These are phyloP conservation scores for Trissolcus brochymenae DNA, from an alignment of 2,888 invertebrate species.

Conservation along the genomic window DNA sequence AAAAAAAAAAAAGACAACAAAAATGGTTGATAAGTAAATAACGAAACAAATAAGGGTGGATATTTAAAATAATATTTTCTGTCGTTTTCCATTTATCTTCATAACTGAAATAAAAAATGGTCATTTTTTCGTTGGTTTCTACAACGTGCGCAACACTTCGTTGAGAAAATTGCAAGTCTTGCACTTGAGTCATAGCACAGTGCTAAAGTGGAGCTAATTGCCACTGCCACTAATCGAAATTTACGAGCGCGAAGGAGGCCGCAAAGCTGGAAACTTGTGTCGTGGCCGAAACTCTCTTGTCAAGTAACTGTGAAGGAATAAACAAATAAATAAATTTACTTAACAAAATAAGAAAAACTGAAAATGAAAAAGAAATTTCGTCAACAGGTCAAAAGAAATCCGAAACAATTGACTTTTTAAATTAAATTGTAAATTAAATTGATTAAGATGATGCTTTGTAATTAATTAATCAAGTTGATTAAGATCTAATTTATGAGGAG, in stretches of 20 bases:
- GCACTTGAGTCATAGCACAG: constrained; percentile 11
- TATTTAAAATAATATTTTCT: too few relatives aligned
- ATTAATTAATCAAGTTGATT: too few relatives aligned
- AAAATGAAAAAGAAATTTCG: too few relatives aligned
- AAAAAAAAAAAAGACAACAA: neutral
- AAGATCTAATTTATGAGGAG: too few relatives aligned
- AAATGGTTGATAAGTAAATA: neutral
- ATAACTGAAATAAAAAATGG: neutral
- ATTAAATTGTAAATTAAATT: too few relatives aligned
- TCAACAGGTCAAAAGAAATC: too few relatives aligned
- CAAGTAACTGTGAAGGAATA: neutral
- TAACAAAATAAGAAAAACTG: too few relatives aligned
- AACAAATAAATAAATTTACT: too few relatives aligned
- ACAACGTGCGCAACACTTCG: constrained; percentile 9
- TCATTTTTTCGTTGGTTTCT: constrained; percentile 14
- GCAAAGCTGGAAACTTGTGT: constrained; percentile 33
- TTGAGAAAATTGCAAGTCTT: constrained; percentile 27
- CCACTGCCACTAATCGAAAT: constrained; percentile 39
- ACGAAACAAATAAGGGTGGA: neutral
- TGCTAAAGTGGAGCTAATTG: constrained; percentile 46
- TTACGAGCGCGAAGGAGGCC: constrained; percentile 40
- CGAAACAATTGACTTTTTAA: too few relatives aligned
- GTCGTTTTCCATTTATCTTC: too few relatives aligned
- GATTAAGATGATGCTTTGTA: too few relatives aligned
- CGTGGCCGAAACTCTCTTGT: neutral